Evolutionary conservation across 2,888 invertebrate species (phyloP), one percentile per base, ranked within the genome.

Genomic region (Hyposoter didymator): DNA sequence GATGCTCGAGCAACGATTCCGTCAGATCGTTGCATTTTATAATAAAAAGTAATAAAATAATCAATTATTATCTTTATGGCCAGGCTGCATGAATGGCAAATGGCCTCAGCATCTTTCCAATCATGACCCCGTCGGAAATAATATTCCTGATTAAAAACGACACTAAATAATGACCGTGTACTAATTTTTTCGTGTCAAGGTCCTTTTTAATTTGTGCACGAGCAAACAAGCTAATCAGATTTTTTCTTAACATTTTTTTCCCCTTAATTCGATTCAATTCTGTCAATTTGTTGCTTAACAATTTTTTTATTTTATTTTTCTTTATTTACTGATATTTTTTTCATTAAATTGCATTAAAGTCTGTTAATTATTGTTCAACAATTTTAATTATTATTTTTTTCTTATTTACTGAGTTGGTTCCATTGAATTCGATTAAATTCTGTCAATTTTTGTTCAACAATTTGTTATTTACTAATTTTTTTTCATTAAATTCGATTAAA

Each of bases 11-110:
- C 47, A 45, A 45, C 17, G 28, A 3, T 28, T 47, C 22, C 47
- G 8, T 47, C 28, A 69, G 28, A 28, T 47, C 6, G 19, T 47
- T 19, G 49, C 32, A 19, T 35, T 72, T 35, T 49, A 72, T 72
- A 12, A 19, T 52, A 72, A 47, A 70, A 47, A 49, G 32, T 47
- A 17, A 70, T 3, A 1, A 49, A 8, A 10, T 7, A 70, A 8
- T 8, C 7, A 2, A 39, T 8, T 8, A 39, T 52, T 19, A 52
- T 52, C 19, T 19, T 52, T 19, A 17, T 6, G 0, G 19, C 5
- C 14, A 45, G 7, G 8, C 55, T 17, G 22, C 55, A 55, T 73
- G 73, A 73, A 73, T 55, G 73, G 52, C 14, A 39, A 59, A 55
- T 55, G 22, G 14, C 8, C 35, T 39, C 12, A 47, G 7, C 43